Percentiles rank a stretch among this genome's conserved stretches.
phyloP scores from a whole-genome alignment of 1,140 invertebrate genomes.

The Meloidogyne hapla region DNA sequence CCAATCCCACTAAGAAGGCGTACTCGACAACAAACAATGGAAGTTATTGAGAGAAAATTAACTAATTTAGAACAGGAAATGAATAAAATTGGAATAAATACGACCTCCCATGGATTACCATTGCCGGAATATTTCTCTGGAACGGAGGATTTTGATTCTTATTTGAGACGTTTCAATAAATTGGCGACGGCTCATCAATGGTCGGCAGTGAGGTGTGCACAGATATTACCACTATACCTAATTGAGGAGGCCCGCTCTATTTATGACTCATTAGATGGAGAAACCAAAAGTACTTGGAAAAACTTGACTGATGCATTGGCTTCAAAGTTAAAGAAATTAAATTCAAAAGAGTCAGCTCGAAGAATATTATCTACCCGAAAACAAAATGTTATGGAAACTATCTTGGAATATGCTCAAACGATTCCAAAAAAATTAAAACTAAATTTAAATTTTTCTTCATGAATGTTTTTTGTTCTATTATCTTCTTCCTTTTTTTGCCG shows the following conservation, averaged over 20 bases:
- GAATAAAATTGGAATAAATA: background rate
- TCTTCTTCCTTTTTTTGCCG: no score
- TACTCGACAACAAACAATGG: no score
- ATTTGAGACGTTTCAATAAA: constrained; percentile 5
- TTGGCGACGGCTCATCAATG: background rate
- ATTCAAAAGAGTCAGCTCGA: background rate
- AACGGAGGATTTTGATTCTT: background rate
- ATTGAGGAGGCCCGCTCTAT: background rate
- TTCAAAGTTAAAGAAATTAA: background rate
- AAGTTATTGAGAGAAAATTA: background rate
- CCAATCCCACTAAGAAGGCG: no score
- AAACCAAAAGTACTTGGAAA: constrained; percentile 3
- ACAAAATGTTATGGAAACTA: background rate
- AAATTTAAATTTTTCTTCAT: no score
- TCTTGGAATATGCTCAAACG: background rate
- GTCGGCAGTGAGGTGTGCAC: background rate
- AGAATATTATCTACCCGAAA: background rate
- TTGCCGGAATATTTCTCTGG: background rate
- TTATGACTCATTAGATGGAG: background rate
- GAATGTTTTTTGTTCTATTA: no score
- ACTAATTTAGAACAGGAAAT: background rate
- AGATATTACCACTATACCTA: constrained; percentile 14
- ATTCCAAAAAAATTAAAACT: no score
- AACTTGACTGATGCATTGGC: background rate
- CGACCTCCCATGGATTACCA: background rate